Base-by-base conservation (phyloP, 2,797 vertebrate genomes). In the Euphonia xanthogaster region DNA sequence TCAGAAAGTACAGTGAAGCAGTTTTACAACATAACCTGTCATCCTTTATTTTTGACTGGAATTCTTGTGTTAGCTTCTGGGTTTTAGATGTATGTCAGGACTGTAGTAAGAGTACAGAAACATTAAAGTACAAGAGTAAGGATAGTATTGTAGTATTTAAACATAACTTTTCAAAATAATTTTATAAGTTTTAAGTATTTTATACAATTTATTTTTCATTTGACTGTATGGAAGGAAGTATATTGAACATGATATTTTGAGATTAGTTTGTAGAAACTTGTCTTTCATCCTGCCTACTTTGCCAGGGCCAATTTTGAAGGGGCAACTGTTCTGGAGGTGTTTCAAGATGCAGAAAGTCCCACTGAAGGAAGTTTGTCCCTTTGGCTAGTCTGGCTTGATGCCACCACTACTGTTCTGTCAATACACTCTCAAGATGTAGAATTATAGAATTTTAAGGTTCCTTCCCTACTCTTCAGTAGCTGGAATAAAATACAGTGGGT, bases 281-380 rank as follows among this genome's bases (percentile, higher is more conserved):
- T 79, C 28, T 65, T 68, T 83, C 23, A 75, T 4, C 17, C 30
- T 68, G 33, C 10, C 3, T 67, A 2, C 58, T 73, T 83, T 73
- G 6, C 35, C 61, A 60, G 33, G 40, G 40, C 40, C 40, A 40
- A 18, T 40, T 40, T 9, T 58, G 63, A 63, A 55, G 33, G 45
- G 5, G 2, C 31, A 42, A 3, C 17, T 79, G n/a, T n/a, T 24
- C n/a, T 51, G 20, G 10, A 5, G 12, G 53, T 48, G 12, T 65
- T 57, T 80, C 76, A 53, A 7, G 33, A 15, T 40, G 19, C 40
- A 40, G 19, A 60, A 76, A 57, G 33, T 51, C 15, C 30, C 10
- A 16, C 2, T 1, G 4, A 60, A 73, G 28, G 10, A 5, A 58
- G 0, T 3, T 3, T 48, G 31, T 13, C 9, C 6, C 8, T 77